These are phyloP conservation scores for Taxidea taxus DNA, from an alignment of 2,113 vertebrate genomes.

Conservation along the genomic window DNA sequence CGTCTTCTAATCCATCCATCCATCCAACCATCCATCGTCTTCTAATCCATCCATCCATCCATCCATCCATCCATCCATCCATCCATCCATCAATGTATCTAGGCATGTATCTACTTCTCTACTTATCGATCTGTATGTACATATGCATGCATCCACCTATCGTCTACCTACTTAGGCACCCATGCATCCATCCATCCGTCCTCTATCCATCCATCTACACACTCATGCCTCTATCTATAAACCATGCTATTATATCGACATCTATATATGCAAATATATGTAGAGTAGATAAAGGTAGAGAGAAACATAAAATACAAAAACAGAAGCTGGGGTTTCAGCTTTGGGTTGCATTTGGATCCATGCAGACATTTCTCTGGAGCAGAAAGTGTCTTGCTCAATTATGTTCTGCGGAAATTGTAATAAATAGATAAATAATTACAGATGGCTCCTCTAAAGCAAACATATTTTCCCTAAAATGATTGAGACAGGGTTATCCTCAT, in stretches of 20 bases:
- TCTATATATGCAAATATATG: fast-evolving
- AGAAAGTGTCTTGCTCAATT: conserved; percentile 30
- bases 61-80: too few relatives aligned
- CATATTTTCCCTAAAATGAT: neutral
- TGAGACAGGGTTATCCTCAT: neutral
- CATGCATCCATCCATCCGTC: neutral
- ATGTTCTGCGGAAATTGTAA: neutral
- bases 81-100: too few relatives aligned
- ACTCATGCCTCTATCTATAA: neutral
- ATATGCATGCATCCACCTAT: fast-evolving
- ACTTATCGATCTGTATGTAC: neutral
- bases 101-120: neutral
- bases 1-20: too few relatives aligned
- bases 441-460: neutral
- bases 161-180: neutral
- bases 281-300: neutral
- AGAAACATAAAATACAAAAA: neutral
- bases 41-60: too few relatives aligned
- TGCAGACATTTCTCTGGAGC: neutral
- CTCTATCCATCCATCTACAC: neutral
- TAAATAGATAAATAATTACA: neutral
- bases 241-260: neutral
- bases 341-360: neutral
- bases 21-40: too few relatives aligned
- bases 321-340: neutral